phyloP scores from a whole-genome alignment of 2,113 vertebrate genomes.

The Phrynosoma platyrhinos region DNA sequence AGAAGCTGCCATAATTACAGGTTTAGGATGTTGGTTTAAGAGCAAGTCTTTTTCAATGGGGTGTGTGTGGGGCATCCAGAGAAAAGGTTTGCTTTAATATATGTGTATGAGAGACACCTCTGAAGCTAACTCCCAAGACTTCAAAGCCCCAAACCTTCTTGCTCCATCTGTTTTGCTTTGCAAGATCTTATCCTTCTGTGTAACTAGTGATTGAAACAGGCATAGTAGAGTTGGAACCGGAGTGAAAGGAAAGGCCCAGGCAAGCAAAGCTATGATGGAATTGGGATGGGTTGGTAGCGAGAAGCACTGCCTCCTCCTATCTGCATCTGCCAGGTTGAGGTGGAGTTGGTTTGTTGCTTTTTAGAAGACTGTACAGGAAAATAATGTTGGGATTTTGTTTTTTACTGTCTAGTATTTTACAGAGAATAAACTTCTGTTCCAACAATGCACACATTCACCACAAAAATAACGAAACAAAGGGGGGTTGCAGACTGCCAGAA shows the following conservation, averaged over 20 bases:
- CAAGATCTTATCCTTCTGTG: background rate
- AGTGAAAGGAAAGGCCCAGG: background rate
- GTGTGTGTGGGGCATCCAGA: background rate
- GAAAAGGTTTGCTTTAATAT: background rate
- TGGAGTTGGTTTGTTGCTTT: background rate
- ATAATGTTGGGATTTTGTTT: background rate
- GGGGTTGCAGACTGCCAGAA: no score
- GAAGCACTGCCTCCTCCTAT: background rate
- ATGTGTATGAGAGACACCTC: background rate
- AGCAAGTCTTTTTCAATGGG: background rate
- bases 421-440: background rate
- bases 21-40: background rate
- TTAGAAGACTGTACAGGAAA: background rate
- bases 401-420: background rate
- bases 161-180: background rate
- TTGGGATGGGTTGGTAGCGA: no score
- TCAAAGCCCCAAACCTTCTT: background rate
- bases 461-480: background rate
- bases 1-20: background rate
- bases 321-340: no score
- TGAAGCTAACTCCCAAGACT: background rate
- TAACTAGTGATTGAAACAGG: no score
- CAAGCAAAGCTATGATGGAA: background rate
- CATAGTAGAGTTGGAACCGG: background rate
- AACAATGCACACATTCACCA: background rate